These are phyloP conservation scores for Oostethus manadensis DNA, from an alignment of 2,113 vertebrate species.

Conservation along the genomic window DNA sequence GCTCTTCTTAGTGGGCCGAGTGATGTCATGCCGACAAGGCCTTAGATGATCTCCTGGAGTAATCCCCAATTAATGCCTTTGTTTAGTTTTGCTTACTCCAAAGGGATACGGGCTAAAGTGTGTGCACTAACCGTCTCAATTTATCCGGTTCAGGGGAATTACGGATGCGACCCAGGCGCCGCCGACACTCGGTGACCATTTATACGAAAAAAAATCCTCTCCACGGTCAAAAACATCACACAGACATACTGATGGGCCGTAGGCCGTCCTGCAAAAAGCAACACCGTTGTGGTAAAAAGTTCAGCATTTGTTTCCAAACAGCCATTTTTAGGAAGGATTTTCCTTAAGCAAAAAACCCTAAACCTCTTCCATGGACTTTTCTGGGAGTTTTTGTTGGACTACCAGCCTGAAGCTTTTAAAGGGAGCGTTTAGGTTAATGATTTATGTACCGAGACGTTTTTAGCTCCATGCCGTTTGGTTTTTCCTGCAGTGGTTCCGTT, in stretches of 20 bases:
- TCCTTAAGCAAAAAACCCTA: too few species aligned
- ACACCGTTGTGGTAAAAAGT: too few species aligned
- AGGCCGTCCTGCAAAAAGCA: too few species aligned
- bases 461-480: conserved; percentile 2
- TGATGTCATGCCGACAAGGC: background rate
- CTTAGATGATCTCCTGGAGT: conserved; percentile 9
- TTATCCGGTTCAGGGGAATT: background rate
- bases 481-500: background rate
- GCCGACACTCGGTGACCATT: too few species aligned
- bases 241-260: too few species aligned
- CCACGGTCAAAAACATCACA: too few species aligned
- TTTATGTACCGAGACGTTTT: conserved; percentile 8
- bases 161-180: background rate
- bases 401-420: background rate
- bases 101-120: background rate
- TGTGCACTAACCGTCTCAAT: background rate
- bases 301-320: too few species aligned
- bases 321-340: too few species aligned
- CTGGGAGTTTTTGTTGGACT: too few species aligned
- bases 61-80: conserved; percentile 3
- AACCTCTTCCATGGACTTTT: too few species aligned
- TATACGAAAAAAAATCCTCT: too few species aligned
- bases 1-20: too few species aligned
- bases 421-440: conserved; percentile 9
- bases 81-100: conserved; percentile 2